Evolutionary conservation across 1,140 invertebrate genomes (phyloP).

Genomic region (Drosophila jambulina): DNA sequence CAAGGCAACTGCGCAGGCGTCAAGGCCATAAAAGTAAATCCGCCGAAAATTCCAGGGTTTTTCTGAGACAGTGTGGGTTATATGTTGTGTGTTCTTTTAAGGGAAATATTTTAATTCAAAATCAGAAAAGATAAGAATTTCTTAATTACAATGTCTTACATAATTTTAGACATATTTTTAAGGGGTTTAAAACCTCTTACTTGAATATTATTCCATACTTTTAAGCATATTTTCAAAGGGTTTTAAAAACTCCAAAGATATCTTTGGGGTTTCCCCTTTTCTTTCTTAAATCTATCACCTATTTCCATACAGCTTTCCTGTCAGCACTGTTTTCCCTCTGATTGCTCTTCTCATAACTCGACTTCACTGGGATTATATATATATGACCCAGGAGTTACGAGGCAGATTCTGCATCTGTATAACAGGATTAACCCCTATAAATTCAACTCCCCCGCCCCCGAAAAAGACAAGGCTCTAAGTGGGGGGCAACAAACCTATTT

Average conservation of each 20-base stretch:
- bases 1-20: conserved; percentile 61
- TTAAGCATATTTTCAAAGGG: not conserved
- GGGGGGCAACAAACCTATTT: conserved; percentile 36
- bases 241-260: not conserved
- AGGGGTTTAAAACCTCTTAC: not conserved
- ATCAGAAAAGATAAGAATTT: not conserved
- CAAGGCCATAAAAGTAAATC: conserved; percentile 69
- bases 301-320: not conserved
- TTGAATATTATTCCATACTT: not conserved
- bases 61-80: not conserved
- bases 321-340: not conserved
- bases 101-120: not conserved
- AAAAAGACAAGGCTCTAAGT: conserved; percentile 31
- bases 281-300: not conserved
- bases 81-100: not conserved
- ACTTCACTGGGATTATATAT: conserved; percentile 40
- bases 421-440: conserved; percentile 51
- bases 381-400: conserved; percentile 13
- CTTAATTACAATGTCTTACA: not conserved
- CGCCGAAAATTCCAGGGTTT: conserved; percentile 9
- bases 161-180: not conserved
- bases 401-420: conserved; percentile 31
- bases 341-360: conserved; percentile 67
- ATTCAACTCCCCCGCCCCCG: conserved; percentile 9
- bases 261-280: not conserved